These are phyloP conservation scores for Porites rus DNA, from an alignment of 92 coral and sea anemone species.

Conservation along the genomic window DNA sequence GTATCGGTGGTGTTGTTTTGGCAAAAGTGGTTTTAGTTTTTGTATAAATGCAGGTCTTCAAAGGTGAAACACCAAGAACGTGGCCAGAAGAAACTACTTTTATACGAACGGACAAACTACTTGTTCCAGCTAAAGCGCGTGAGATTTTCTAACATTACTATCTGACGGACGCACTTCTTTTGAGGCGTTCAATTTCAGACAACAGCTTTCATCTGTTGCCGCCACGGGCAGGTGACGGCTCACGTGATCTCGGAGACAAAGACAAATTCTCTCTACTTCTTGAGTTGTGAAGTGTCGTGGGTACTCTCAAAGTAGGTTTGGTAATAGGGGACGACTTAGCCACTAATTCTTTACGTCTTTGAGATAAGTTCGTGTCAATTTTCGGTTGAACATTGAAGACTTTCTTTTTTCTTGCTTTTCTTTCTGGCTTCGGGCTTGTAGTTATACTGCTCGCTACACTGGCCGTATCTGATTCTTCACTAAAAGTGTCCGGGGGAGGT, in stretches of 20 bases:
- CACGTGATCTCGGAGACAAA: constrained; percentile 29
- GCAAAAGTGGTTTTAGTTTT: too few species aligned
- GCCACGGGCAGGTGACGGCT: constrained; percentile 43
- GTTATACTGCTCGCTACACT: constrained; percentile 45
- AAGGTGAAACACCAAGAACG: too few species aligned
- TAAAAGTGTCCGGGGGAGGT: neutral
- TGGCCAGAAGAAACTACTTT: too few species aligned
- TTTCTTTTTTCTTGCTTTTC: constrained; percentile 25
- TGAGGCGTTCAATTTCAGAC: too few species aligned
- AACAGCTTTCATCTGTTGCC: constrained; percentile 1
- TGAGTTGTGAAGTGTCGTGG: constrained; percentile 12
- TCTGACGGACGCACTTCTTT: too few species aligned
- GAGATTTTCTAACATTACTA: too few species aligned
- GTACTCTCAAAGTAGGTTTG: constrained; percentile 16
- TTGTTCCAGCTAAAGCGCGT: too few species aligned
- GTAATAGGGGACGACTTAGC: constrained; percentile 9
- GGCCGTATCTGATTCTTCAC: constrained; percentile 48
- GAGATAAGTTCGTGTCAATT: constrained; percentile 38
- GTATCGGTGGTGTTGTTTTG: too few species aligned
- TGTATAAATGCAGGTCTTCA: too few species aligned
- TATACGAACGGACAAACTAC: too few species aligned
- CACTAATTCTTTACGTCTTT: constrained; percentile 27
- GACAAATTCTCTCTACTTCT: neutral
- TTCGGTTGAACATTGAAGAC: constrained; percentile 6
- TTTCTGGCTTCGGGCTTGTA: constrained; percentile 23